A percentile compares a stretch with the other conserved stretches of the same genome.
Evolutionary conservation across 92 coral and sea anemone species (phyloP).

Genomic region (Actinernus sp.): DNA sequence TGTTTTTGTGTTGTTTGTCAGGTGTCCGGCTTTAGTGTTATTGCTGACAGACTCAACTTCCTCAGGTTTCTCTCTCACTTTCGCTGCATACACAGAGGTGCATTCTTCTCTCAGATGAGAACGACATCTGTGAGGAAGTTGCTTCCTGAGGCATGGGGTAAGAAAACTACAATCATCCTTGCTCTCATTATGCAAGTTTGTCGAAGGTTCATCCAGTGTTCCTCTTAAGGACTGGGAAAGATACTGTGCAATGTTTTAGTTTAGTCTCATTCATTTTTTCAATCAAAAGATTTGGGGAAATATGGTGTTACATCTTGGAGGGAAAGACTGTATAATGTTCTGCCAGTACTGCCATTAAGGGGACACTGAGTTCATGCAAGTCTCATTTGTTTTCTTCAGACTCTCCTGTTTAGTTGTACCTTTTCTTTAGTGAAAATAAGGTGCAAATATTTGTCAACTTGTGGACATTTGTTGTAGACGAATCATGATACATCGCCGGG

Average conservation of each 20-base stretch:
- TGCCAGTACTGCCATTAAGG: too few species aligned
- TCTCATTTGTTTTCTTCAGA: too few species aligned
- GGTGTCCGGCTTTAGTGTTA: constrained; percentile 86
- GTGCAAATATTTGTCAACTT: too few species aligned
- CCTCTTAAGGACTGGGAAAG: not conserved
- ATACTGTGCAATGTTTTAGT: not conserved
- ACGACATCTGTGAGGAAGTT: constrained; percentile 96
- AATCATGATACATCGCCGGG: too few species aligned
- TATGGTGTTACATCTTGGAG: too few species aligned
- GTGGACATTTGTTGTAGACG: too few species aligned
- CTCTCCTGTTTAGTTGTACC: too few species aligned
- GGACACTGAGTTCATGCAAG: too few species aligned
- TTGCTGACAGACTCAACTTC: constrained; percentile 94
- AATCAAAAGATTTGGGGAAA: not conserved
- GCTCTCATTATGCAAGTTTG: too few species aligned
- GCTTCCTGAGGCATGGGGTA: constrained; percentile 99
- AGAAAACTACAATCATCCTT: too few species aligned
- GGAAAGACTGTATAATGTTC: too few species aligned
- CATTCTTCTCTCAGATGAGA: constrained; percentile 97
- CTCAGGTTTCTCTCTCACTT: constrained; percentile 95
- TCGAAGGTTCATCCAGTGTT: not conserved
- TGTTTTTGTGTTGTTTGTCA: constrained; percentile 6
- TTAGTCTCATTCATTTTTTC: not conserved
- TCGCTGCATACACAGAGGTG: constrained; percentile 97
- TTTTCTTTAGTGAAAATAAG: too few species aligned